phyloP scores from a whole-genome alignment of 1,140 invertebrate species.

The Agrilus planipennis region DNA sequence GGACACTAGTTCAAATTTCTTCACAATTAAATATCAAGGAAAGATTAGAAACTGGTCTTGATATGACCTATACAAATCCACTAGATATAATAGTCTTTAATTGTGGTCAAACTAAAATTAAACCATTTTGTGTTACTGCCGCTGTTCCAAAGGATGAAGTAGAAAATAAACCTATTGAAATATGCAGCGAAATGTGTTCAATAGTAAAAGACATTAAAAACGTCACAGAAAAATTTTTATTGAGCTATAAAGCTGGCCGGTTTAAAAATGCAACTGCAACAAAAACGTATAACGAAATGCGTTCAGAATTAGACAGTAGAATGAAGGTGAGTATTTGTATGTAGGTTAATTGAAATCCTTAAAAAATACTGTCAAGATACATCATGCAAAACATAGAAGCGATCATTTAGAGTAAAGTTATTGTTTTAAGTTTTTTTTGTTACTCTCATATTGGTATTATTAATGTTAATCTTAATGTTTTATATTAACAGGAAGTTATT shows the following conservation, averaged over 20 bases:
- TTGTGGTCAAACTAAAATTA: slow-evolving; percentile 15
- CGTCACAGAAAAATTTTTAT: no score
- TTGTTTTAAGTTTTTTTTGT: no score
- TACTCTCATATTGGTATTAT: no score
- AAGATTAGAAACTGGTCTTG: slow-evolving; percentile 10
- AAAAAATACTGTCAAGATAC: neutral
- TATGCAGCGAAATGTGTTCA: slow-evolving; percentile 9
- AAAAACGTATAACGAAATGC: neutral
- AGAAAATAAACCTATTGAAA: slow-evolving; percentile 6
- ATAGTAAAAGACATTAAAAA: slow-evolving; percentile 1
- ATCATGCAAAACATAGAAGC: neutral
- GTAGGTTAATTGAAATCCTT: neutral
- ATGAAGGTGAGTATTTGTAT: slow-evolving; percentile 13
- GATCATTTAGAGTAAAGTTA: no score
- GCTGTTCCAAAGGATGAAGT: slow-evolving; percentile 14
- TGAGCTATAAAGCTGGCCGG: neutral
- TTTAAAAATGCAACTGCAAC: neutral
- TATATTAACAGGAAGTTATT: slow-evolving; percentile 20
- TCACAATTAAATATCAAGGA: slow-evolving; percentile 16
- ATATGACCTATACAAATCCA: slow-evolving; percentile 14
- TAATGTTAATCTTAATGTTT: no score
- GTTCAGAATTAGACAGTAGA: slow-evolving; percentile 2
- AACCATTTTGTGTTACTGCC: slow-evolving; percentile 18
- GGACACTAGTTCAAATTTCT: slow-evolving; percentile 24
- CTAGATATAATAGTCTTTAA: slow-evolving; percentile 21